phyloP scores from a whole-genome alignment of 2,888 invertebrate genomes.

The Spisula subtruncata region DNA sequence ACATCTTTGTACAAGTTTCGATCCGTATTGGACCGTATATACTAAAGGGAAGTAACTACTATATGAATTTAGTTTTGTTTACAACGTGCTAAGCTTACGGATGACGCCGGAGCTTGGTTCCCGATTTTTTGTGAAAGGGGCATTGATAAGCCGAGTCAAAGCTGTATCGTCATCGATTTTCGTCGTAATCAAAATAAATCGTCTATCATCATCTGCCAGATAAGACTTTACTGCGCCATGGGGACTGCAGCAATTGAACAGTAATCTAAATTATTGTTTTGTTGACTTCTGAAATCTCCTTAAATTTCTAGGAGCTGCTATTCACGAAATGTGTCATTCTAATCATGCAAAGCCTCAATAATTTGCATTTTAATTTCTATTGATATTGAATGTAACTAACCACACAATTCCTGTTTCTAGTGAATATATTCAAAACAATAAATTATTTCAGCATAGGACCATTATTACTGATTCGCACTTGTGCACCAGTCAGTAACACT shows the following conservation, averaged over 20 bases:
- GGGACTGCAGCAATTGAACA: constrained; percentile 43
- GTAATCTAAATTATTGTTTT: constrained; percentile 24
- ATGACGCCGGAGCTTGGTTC: background rate
- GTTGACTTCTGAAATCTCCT: background rate
- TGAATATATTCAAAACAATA: too few species aligned
- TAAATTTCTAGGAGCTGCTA: background rate
- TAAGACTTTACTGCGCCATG: background rate
- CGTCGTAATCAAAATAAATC: constrained; percentile 58
- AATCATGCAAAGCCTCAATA: too few species aligned
- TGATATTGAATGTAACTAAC: too few species aligned
- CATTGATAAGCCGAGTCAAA: background rate
- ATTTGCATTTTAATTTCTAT: too few species aligned
- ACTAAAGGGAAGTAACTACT: too few species aligned
- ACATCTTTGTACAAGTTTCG: too few species aligned
- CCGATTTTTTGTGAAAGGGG: background rate
- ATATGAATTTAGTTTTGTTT: background rate
- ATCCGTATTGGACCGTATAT: too few species aligned
- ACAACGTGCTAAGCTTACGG: background rate
- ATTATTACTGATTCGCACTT: too few species aligned
- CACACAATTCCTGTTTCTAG: too few species aligned
- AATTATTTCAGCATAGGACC: too few species aligned
- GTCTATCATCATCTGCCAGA: background rate
- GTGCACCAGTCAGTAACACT: too few species aligned
- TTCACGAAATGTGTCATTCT: background rate
- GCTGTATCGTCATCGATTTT: constrained; percentile 54